Percentiles rank a stretch among this genome's conserved stretches.
These are phyloP conservation scores for Monarcha castaneiventris DNA, from an alignment of 2,113 vertebrate genomes.

Conservation along the genomic window DNA sequence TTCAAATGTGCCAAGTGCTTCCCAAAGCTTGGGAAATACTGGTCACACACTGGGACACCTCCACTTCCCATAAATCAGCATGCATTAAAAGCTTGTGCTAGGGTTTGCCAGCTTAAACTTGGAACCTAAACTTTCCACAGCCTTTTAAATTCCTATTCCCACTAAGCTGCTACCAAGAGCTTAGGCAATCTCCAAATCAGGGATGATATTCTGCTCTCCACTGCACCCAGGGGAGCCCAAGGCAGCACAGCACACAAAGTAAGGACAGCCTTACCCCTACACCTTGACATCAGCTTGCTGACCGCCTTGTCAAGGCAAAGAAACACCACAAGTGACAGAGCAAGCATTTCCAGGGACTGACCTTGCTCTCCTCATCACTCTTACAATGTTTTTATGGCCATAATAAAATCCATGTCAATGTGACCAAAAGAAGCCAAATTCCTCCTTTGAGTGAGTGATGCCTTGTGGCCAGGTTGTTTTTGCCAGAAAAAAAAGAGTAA, in stretches of 20 bases:
- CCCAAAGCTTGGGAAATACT: not conserved
- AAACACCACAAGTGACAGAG: not conserved
- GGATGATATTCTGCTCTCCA: not conserved
- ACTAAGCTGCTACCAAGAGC: not conserved
- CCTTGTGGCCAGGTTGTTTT: not conserved
- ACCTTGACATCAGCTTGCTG: not conserved
- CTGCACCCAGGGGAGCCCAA: not conserved
- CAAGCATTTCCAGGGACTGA: not conserved
- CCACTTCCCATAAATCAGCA: not conserved
- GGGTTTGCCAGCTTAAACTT: not conserved
- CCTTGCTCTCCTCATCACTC: not conserved
- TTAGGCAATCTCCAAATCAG: not conserved
- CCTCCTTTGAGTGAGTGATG: not conserved
- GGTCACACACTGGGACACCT: not conserved
- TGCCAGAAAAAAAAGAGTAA: not conserved
- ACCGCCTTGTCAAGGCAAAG: not conserved
- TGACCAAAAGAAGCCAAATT: not conserved
- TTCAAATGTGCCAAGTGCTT: not conserved
- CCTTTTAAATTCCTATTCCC: not conserved
- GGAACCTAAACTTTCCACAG: not conserved
- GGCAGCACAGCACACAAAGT: not conserved
- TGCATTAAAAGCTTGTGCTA: not conserved
- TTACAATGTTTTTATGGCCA: not conserved
- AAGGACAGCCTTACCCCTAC: not conserved
- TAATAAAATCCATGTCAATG: not conserved